These are phyloP conservation scores for Vanessa tameamea DNA, from an alignment of 1,140 invertebrate species.

Conservation along the genomic window DNA sequence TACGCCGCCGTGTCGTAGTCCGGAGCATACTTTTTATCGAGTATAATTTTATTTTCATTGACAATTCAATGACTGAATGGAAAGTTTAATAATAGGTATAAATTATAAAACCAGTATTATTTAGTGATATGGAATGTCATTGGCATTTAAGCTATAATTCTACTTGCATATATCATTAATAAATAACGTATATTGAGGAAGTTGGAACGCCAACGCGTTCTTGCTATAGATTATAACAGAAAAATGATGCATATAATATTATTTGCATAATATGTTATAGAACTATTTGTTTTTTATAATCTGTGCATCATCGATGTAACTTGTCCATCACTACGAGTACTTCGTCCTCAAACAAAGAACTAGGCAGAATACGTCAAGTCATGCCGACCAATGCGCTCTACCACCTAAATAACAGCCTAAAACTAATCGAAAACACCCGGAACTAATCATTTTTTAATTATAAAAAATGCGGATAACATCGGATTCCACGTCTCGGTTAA, in stretches of 20 bases:
- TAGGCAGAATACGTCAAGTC: constrained; percentile 71
- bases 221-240: background rate
- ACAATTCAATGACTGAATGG: constrained; percentile 29
- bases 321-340: constrained; percentile 51
- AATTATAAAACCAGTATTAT: constrained; percentile 33
- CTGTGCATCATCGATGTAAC: constrained; percentile 41
- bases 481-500: constrained; percentile 47
- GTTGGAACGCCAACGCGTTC: constrained; percentile 4
- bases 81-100: constrained; percentile 28
- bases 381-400: constrained; percentile 50
- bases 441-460: constrained; percentile 73
- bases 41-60: constrained; percentile 39
- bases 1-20: constrained; percentile 44
- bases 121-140: constrained; percentile 17
- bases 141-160: constrained; percentile 6
- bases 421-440: constrained; percentile 75
- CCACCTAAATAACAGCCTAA: constrained; percentile 58
- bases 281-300: background rate
- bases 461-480: constrained; percentile 60
- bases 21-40: constrained; percentile 41
- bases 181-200: constrained; percentile 20
- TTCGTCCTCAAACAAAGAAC: constrained; percentile 67
- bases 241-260: background rate
- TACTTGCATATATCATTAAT: constrained; percentile 13
- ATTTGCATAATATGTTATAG: too few species aligned